Evolutionary conservation across 2,888 invertebrate species (phyloP).

Genomic region (Lottia gigantea): DNA sequence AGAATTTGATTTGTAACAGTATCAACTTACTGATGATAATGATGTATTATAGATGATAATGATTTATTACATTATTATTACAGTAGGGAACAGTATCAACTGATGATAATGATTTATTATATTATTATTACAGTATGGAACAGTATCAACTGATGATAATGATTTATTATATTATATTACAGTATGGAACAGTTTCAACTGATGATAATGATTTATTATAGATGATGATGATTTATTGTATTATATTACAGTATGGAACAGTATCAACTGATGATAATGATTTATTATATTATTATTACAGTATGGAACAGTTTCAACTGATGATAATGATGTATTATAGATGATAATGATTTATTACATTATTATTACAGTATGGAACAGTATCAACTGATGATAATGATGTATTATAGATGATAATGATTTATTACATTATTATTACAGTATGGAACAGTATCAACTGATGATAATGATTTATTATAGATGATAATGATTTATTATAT

Average conservation of each 20-base stretch:
- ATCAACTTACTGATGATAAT: neutral
- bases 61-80: constrained; percentile 19
- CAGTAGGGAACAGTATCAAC: neutral
- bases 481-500: constrained; percentile 27
- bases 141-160: constrained; percentile 28
- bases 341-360: constrained; percentile 31
- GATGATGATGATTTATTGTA: neutral
- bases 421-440: neutral
- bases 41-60: constrained; percentile 26
- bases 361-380: neutral
- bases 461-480: neutral
- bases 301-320: constrained; percentile 15
- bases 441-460: neutral
- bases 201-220: neutral
- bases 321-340: constrained; percentile 32
- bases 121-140: neutral
- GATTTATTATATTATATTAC: constrained; percentile 19
- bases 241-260: neutral
- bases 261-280: neutral
- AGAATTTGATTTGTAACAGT: no score
- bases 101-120: neutral
- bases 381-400: constrained; percentile 5
- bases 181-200: neutral
- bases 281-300: neutral
- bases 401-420: neutral